These are phyloP conservation scores for Tyto alba DNA, from an alignment of 2,113 vertebrate species.

Conservation along the genomic window DNA sequence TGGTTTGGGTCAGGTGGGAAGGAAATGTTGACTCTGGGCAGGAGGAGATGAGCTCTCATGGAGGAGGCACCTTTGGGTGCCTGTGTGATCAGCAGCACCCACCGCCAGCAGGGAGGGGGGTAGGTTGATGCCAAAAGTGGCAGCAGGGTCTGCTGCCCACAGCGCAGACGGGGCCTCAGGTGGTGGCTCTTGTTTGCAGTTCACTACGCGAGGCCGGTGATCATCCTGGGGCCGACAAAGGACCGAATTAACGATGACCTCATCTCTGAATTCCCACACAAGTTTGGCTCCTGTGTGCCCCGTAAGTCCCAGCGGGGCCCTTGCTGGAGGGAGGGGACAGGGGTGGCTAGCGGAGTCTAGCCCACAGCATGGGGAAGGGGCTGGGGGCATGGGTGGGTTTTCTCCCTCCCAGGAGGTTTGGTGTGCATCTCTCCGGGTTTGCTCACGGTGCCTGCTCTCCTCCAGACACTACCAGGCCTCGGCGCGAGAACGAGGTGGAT, in stretches of 20 bases:
- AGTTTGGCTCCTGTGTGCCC: conserved; percentile 98
- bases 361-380: accelerated
- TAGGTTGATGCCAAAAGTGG: not conserved
- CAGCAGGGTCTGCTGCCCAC: not conserved
- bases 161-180: not conserved
- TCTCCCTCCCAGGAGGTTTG: not conserved
- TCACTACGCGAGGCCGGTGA: conserved; percentile 96
- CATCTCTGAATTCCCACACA: conserved; percentile 98
- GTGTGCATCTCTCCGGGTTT: accelerated
- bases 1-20: not conserved
- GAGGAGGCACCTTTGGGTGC: not conserved
- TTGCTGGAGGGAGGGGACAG: not conserved
- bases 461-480: conserved; percentile 92
- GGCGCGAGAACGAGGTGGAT: conserved; percentile 92
- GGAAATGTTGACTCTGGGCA: not conserved
- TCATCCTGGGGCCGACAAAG: conserved; percentile 96
- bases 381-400: accelerated
- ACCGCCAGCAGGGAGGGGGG: not conserved
- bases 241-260: conserved; percentile 97
- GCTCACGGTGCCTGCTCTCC: not conserved
- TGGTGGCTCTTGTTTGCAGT: conserved; percentile 67
- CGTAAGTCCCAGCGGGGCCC: conserved; percentile 76
- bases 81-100: not conserved
- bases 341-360: not conserved
- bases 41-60: accelerated